Evolutionary conservation across 2,113 vertebrate species (phyloP).

Genomic region (Pomatorhinus ruficollis): DNA sequence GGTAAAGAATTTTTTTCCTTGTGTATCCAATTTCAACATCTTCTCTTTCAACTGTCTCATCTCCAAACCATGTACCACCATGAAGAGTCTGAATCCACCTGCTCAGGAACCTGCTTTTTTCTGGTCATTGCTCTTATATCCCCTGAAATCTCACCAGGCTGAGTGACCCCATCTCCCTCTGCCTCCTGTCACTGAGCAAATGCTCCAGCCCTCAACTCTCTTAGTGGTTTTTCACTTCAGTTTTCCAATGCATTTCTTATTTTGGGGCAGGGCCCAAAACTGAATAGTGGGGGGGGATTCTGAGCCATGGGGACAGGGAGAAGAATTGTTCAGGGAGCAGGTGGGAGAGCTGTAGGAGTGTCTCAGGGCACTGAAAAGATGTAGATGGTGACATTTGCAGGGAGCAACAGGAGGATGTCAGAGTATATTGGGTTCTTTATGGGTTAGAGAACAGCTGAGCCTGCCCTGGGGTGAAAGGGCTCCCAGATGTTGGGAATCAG

Average conservation of each 20-base stretch:
- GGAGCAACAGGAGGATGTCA: background rate
- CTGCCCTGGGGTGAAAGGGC: background rate
- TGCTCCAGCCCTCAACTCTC: background rate
- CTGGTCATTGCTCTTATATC: fast-evolving
- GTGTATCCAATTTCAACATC: background rate
- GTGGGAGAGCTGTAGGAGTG: background rate
- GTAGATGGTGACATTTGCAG: background rate
- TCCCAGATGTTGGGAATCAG: background rate
- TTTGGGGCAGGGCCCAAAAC: background rate
- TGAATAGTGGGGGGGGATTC: fast-evolving
- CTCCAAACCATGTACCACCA: background rate
- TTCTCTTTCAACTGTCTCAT: background rate
- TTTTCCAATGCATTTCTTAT: background rate
- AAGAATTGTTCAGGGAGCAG: background rate
- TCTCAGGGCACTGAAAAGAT: background rate
- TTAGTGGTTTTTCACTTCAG: background rate
- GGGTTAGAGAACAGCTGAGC: background rate
- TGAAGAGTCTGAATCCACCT: background rate
- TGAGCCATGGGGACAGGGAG: background rate
- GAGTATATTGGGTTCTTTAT: background rate
- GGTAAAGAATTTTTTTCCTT: background rate
- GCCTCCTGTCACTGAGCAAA: background rate
- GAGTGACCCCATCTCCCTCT: background rate
- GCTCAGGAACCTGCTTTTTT: background rate
- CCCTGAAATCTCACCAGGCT: background rate